phyloP scores from a whole-genome alignment of 2,797 vertebrate species.

The Amniataba percoides region DNA sequence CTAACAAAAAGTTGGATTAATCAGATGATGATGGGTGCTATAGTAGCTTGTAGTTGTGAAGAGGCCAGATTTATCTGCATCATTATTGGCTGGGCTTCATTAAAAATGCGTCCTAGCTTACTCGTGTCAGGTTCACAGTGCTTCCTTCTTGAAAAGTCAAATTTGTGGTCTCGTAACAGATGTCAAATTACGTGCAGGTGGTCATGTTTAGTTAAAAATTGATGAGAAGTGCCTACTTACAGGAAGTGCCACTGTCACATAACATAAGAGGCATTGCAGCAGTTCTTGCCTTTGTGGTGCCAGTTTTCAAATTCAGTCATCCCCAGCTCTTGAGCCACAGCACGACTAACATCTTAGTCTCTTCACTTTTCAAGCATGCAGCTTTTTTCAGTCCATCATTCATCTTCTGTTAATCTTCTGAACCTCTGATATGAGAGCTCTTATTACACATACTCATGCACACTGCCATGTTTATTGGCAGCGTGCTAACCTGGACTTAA shows the following conservation, averaged over 20 bases:
- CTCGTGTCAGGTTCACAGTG: neutral
- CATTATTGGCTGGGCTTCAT: neutral
- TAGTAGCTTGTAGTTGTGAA: neutral
- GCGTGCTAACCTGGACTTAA: slow-evolving; percentile 32
- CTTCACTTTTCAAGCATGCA: slow-evolving; percentile 18
- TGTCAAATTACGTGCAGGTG: neutral
- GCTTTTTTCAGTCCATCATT: slow-evolving; percentile 44
- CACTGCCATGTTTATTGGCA: slow-evolving; percentile 34
- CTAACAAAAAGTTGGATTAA: neutral
- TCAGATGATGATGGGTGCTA: neutral
- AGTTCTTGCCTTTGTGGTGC: slow-evolving; percentile 1
- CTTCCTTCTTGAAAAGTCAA: neutral
- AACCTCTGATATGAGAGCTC: slow-evolving; percentile 59
- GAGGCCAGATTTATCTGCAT: neutral
- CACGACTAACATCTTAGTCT: slow-evolving; percentile 1
- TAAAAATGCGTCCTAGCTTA: neutral
- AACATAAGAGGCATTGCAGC: neutral
- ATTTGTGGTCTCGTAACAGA: slow-evolving; percentile 3
- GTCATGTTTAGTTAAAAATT: neutral
- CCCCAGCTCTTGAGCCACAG: neutral
- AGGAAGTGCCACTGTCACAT: neutral
- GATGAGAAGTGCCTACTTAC: neutral
- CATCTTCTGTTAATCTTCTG: slow-evolving; percentile 57
- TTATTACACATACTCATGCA: slow-evolving; percentile 46
- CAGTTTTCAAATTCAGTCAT: neutral